Evolutionary conservation across 1,140 invertebrate genomes (phyloP).

Genomic region (Eubasilissa regina): DNA sequence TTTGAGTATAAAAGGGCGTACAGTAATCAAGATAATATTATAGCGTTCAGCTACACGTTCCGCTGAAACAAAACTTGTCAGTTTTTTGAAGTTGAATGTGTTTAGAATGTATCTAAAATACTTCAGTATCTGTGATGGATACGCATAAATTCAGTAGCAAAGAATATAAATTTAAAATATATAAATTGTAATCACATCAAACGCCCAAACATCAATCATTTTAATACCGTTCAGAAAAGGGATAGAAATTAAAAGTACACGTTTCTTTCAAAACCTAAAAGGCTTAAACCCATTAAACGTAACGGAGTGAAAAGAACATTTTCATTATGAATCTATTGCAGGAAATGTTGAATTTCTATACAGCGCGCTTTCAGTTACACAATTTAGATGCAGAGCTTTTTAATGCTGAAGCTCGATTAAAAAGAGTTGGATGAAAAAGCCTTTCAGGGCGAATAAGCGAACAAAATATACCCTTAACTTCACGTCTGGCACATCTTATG

Average conservation of each 20-base stretch:
- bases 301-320: slow-evolving; percentile 33
- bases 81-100: no score
- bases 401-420: slow-evolving; percentile 48
- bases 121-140: not conserved
- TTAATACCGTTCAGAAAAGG: no score
- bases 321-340: slow-evolving; percentile 39
- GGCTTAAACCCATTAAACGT: slow-evolving; percentile 34
- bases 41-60: no score
- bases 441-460: slow-evolving; percentile 50
- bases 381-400: slow-evolving; percentile 50
- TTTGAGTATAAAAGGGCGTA: no score
- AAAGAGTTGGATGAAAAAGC: slow-evolving; percentile 53
- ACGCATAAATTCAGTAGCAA: no score
- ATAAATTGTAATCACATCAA: no score
- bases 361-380: slow-evolving; percentile 44
- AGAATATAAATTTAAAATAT: no score
- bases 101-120: no score
- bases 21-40: no score
- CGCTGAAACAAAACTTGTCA: no score
- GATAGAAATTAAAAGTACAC: no score
- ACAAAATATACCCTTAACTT: slow-evolving; percentile 52
- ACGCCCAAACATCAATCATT: no score
- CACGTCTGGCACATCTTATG: slow-evolving; percentile 52
- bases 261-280: slow-evolving; percentile 6
- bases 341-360: slow-evolving; percentile 28